A percentile compares a stretch with the other conserved stretches of the same genome.
These are phyloP conservation scores for Lithobates sylvaticus DNA, from an alignment of 2,797 vertebrate genomes.

Conservation along the genomic window DNA sequence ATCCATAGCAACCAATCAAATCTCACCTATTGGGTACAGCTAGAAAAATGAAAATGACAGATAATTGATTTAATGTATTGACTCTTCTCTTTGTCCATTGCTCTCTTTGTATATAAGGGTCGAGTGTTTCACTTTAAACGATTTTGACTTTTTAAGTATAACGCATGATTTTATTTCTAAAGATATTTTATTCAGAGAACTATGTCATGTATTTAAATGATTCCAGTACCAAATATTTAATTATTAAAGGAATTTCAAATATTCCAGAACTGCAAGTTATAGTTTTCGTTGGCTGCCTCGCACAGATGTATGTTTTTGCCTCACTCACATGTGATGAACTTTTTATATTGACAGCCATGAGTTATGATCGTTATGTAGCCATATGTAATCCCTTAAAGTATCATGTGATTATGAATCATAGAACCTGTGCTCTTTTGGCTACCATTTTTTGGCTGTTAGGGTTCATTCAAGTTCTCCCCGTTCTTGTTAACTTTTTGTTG, in stretches of 20 bases:
- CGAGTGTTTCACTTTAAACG: no score
- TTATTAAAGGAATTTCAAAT: slow-evolving; percentile 15
- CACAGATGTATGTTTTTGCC: slow-evolving; percentile 36
- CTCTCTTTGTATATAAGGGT: no score
- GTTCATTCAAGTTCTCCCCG: slow-evolving; percentile 10
- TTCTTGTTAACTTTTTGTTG: not conserved
- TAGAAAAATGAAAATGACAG: no score
- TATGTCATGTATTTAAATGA: not conserved
- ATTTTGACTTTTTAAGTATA: no score
- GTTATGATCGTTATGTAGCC: slow-evolving; percentile 27
- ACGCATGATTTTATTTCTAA: no score
- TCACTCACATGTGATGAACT: slow-evolving; percentile 19
- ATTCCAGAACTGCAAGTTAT: not conserved
- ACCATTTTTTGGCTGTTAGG: slow-evolving; percentile 10
- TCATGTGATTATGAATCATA: slow-evolving; percentile 28
- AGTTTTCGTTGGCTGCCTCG: not conserved
- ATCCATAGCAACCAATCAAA: no score
- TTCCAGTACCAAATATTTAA: not conserved
- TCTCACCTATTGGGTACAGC: no score
- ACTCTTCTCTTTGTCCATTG: no score
- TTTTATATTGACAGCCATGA: slow-evolving; percentile 33
- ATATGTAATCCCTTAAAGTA: slow-evolving; percentile 35
- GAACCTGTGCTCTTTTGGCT: not conserved
- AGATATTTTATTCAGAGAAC: no score
- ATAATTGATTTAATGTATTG: no score